These are phyloP conservation scores for Hydraecia micacea DNA, from an alignment of 2,888 invertebrate genomes.

Conservation along the genomic window DNA sequence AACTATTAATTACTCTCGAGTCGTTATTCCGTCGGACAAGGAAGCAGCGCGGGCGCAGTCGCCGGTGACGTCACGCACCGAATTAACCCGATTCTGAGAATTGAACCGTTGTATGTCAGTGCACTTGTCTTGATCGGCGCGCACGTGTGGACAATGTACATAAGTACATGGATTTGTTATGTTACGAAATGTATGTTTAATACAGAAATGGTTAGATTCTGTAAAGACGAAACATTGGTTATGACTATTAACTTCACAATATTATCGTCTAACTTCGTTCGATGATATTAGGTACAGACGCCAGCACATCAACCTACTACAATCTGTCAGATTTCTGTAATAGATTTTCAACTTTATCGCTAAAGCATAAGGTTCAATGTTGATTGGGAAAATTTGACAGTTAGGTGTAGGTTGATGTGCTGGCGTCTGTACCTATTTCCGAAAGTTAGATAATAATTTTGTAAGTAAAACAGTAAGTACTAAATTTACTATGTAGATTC, in stretches of 20 bases:
- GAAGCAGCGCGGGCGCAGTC: slow-evolving; percentile 74
- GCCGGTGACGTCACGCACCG: slow-evolving; percentile 84
- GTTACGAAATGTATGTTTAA: slow-evolving; percentile 36
- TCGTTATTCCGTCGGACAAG: slow-evolving; percentile 78
- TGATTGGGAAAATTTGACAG: too few species aligned
- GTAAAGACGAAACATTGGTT: neutral
- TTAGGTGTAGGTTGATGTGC: too few species aligned
- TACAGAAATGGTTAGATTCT: neutral
- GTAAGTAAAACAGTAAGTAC: neutral
- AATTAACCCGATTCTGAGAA: slow-evolving; percentile 88
- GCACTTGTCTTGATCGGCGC: slow-evolving; percentile 84
- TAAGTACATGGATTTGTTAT: slow-evolving; percentile 52
- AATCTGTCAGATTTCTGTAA: too few species aligned
- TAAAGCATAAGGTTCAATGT: too few species aligned
- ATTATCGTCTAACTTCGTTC: too few species aligned
- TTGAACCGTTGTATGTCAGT: slow-evolving; percentile 83
- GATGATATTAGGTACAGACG: too few species aligned
- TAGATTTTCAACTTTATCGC: too few species aligned
- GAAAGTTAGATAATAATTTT: neutral
- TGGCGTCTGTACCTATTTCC: too few species aligned
- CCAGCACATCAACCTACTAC: too few species aligned
- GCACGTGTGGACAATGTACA: slow-evolving; percentile 82
- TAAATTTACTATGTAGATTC: neutral
- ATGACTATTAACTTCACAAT: neutral
- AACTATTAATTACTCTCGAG: slow-evolving; percentile 74